Percentiles rank a stretch among this genome's conserved stretches.
Evolutionary conservation across 2,797 vertebrate species (phyloP).

Genomic region (Crenichthys baileyi): DNA sequence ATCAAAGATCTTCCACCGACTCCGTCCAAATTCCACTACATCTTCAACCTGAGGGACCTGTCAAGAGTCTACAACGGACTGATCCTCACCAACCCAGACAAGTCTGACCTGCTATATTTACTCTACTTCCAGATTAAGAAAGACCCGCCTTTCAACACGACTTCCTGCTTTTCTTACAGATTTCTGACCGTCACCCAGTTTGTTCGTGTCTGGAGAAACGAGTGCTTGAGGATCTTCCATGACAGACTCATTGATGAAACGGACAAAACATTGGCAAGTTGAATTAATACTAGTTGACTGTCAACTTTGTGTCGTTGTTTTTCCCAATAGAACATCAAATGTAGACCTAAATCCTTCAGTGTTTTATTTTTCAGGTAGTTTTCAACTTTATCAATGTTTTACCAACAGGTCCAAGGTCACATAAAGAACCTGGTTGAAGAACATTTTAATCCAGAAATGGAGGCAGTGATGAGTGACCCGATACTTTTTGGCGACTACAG

Average conservation of each 20-base stretch:
- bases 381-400: neutral
- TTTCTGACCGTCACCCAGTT: constrained; percentile 89
- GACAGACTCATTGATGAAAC: constrained; percentile 91
- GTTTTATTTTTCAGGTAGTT: too few species aligned
- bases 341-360: neutral
- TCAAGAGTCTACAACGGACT: constrained; percentile 93
- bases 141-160: constrained; percentile 1
- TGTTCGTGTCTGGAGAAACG: constrained; percentile 96
- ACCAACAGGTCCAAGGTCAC: constrained; percentile 86
- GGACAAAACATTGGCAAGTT: constrained; percentile 89
- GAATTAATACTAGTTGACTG: neutral
- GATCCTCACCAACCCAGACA: constrained; percentile 85
- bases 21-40: constrained; percentile 98
- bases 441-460: constrained; percentile 84
- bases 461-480: constrained; percentile 87
- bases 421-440: constrained; percentile 82
- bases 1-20: constrained; percentile 90
- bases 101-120: constrained; percentile 74
- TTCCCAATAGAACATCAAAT: neutral
- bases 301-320: neutral
- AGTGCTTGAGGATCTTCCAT: constrained; percentile 94
- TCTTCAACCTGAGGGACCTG: constrained; percentile 95
- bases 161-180: constrained; percentile 70
- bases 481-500: constrained; percentile 96
- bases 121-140: neutral